Percentiles rank a stretch among this genome's conserved stretches.
These are phyloP conservation scores for Drosophila kokeensis DNA, from an alignment of 2,888 invertebrate species.

Conservation along the genomic window DNA sequence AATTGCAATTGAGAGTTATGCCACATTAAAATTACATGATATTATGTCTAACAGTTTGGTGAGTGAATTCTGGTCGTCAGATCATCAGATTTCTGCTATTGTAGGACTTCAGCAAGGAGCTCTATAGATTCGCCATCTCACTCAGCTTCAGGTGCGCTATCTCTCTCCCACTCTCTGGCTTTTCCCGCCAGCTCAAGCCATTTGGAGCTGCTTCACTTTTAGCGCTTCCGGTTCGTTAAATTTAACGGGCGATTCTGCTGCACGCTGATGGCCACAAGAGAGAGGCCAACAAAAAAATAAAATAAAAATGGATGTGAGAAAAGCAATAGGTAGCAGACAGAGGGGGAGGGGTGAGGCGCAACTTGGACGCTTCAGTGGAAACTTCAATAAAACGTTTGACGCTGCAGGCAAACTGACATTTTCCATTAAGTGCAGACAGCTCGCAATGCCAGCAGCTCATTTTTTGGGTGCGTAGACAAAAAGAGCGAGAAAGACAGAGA, in stretches of 20 bases:
- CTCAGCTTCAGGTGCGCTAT: background rate
- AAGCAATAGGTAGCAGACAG: conserved; percentile 38
- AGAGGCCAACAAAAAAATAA: background rate
- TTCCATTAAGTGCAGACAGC: conserved; percentile 82
- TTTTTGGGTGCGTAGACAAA: conserved; percentile 14
- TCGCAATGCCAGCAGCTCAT: conserved; percentile 47
- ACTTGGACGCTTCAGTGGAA: conserved; percentile 43
- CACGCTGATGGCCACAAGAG: conserved; percentile 42
- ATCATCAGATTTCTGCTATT: conserved; percentile 47
- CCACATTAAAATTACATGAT: conserved; percentile 21
- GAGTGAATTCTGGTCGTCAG: conserved; percentile 28
- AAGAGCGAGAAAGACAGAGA: background rate
- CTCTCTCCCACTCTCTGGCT: background rate
- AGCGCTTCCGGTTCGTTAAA: conserved; percentile 79
- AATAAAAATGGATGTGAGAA: conserved; percentile 18
- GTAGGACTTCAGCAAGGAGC: conserved; percentile 22
- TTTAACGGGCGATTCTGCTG: conserved; percentile 54
- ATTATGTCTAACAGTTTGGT: conserved; percentile 29
- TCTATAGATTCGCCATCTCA: background rate
- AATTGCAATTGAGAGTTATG: conserved; percentile 11
- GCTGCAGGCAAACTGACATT: conserved; percentile 78
- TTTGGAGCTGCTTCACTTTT: conserved; percentile 56
- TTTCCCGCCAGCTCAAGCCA: conserved; percentile 30
- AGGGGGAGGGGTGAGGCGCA: background rate
- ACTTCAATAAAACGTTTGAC: conserved; percentile 78